Evolutionary conservation across 2,797 vertebrate genomes (phyloP).

Genomic region (Syngnathus acus): DNA sequence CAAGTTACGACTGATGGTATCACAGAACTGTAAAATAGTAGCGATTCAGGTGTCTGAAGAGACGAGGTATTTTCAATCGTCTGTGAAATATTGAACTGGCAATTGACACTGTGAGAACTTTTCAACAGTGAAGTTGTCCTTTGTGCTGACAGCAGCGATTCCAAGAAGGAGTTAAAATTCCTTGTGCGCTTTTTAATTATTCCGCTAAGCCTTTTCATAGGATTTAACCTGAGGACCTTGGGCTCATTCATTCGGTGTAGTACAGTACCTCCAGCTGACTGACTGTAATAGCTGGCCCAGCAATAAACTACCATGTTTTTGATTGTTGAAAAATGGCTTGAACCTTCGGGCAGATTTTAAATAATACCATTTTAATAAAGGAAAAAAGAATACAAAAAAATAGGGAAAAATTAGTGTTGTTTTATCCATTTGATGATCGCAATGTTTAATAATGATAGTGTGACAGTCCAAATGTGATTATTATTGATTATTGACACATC

Average conservation of each 20-base stretch:
- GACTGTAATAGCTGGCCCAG: background rate
- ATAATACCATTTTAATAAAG: background rate
- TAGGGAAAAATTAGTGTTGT: background rate
- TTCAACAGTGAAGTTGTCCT: background rate
- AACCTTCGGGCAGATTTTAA: background rate
- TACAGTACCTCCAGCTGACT: conserved; percentile 5
- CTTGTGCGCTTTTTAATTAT: conserved; percentile 28
- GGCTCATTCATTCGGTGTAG: conserved; percentile 6
- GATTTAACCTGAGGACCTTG: conserved; percentile 33
- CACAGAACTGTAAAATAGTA: conserved; percentile 26
- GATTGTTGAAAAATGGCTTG: background rate
- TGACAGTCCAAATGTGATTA: background rate
- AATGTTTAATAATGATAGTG: background rate
- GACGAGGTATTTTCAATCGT: conserved; percentile 6
- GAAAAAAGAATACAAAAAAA: too few species aligned
- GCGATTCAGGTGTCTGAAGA: conserved; percentile 30
- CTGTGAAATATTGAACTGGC: background rate
- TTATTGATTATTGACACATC: background rate
- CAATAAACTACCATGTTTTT: background rate
- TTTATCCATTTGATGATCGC: background rate
- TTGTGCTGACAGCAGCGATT: background rate
- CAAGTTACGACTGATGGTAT: conserved; percentile 17
- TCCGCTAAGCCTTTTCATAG: conserved; percentile 27
- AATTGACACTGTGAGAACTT: background rate
- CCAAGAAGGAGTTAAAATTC: conserved; percentile 28